A percentile compares a stretch with the other conserved stretches of the same genome.
phyloP scores from a whole-genome alignment of 2,888 invertebrate genomes.

The Hydraecia micacea region DNA sequence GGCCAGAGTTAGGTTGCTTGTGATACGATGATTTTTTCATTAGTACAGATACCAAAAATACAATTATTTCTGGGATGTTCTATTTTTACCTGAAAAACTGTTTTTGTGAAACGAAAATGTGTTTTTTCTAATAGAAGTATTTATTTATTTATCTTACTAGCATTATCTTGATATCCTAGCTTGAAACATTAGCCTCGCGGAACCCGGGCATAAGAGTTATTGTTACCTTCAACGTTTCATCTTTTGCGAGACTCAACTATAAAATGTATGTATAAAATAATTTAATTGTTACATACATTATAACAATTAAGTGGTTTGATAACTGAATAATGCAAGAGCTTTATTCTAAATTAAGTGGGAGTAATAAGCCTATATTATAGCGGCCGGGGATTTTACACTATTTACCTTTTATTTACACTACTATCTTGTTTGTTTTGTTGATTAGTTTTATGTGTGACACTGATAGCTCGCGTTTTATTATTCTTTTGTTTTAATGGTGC shows the following conservation, averaged over 20 bases:
- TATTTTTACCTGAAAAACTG: not conserved
- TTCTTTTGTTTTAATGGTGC: constrained; percentile 30
- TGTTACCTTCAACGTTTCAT: not conserved
- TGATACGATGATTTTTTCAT: not conserved
- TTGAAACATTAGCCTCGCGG: not conserved
- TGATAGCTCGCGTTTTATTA: constrained; percentile 33
- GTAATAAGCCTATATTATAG: constrained; percentile 12
- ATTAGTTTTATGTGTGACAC: constrained; percentile 49
- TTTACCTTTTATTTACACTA: constrained; percentile 20
- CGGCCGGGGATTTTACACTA: constrained; percentile 31
- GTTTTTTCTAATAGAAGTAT: too few species aligned
- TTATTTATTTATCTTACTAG: not conserved
- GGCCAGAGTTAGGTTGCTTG: not conserved
- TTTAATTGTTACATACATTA: constrained; percentile 1
- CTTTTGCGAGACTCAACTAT: not conserved
- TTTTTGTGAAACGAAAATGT: not conserved
- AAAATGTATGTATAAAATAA: not conserved
- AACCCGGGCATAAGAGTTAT: not conserved
- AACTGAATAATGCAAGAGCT: constrained; percentile 17
- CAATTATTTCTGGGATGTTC: not conserved
- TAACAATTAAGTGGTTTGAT: constrained; percentile 23
- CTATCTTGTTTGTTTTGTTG: constrained; percentile 58
- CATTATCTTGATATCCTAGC: not conserved
- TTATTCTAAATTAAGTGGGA: constrained; percentile 41
- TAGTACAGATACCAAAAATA: too few species aligned